Conservation (phyloP, 2,888 invertebrate species). For the Ditula angustiorana region DNA sequence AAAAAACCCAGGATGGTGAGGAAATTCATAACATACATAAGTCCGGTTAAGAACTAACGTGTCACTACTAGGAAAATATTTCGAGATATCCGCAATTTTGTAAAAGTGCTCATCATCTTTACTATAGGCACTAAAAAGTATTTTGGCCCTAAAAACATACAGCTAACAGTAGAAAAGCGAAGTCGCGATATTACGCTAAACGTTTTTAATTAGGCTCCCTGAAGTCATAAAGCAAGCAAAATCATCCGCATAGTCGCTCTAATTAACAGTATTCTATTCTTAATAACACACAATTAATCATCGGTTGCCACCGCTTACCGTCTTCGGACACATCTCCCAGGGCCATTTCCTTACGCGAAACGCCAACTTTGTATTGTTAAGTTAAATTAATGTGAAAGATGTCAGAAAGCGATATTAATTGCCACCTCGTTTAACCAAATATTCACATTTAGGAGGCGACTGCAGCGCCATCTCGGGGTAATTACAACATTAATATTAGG, state of each 20-base stretch:
- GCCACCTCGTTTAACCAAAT: slow-evolving; percentile 63
- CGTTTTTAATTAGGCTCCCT: background rate
- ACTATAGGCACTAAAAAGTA: no score
- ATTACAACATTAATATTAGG: slow-evolving; percentile 61
- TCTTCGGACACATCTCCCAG: slow-evolving; percentile 43
- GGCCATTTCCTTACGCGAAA: slow-evolving; percentile 62
- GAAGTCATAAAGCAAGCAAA: background rate
- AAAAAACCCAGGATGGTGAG: no score
- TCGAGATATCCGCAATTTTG: no score
- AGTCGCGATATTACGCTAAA: background rate
- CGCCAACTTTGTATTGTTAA: slow-evolving; percentile 71
- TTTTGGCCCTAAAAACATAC: no score
- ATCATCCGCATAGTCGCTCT: background rate
- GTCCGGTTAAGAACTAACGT: no score
- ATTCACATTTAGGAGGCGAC: slow-evolving; percentile 54
- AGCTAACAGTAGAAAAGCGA: no score
- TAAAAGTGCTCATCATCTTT: no score
- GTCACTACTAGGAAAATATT: no score
- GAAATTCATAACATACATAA: no score
- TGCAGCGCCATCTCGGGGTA: slow-evolving; percentile 53
- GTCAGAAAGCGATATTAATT: slow-evolving; percentile 72
- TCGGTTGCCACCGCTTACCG: slow-evolving; percentile 44
- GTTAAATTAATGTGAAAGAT: slow-evolving; percentile 72
- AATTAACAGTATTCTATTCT: slow-evolving; percentile 43
- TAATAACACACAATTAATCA: slow-evolving; percentile 53